Conservation (phyloP, 1,140 invertebrate genomes). For the Drosophila funebris region DNA sequence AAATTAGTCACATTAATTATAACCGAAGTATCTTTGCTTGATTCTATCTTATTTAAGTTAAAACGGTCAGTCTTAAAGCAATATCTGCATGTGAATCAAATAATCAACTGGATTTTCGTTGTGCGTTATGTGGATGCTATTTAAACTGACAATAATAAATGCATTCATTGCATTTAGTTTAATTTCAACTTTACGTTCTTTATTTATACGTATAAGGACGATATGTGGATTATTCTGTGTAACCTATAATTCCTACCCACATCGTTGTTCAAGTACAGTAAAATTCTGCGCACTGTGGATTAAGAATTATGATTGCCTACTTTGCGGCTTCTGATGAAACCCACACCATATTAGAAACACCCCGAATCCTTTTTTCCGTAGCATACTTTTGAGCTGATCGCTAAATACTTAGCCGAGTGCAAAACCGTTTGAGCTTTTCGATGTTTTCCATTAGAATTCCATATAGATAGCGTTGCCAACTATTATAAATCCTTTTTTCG, state of each 20-base stretch:
- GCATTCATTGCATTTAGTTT: no score
- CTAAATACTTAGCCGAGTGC: neutral
- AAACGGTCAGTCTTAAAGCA: constrained; percentile 6
- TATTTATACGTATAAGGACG: no score
- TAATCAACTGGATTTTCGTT: neutral
- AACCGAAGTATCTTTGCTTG: constrained; percentile 19
- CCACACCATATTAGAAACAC: no score
- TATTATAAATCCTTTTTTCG: no score
- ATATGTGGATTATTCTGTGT: no score
- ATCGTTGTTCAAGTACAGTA: neutral
- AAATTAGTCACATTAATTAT: constrained; percentile 77
- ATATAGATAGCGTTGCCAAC: neutral
- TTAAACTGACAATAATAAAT: neutral
- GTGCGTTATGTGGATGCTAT: neutral
- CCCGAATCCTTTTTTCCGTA: neutral
- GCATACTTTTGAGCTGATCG: constrained; percentile 5
- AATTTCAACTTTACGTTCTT: no score
- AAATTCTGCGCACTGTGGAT: neutral
- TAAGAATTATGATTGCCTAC: neutral
- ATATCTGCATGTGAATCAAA: neutral
- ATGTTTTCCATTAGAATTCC: neutral
- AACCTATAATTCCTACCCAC: no score
- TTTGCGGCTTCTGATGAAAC: neutral
- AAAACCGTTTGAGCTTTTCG: neutral
- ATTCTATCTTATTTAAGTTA: constrained; percentile 20